These are phyloP conservation scores for Perca schrenkii DNA, from an alignment of 2,113 vertebrate species.

Conservation along the genomic window DNA sequence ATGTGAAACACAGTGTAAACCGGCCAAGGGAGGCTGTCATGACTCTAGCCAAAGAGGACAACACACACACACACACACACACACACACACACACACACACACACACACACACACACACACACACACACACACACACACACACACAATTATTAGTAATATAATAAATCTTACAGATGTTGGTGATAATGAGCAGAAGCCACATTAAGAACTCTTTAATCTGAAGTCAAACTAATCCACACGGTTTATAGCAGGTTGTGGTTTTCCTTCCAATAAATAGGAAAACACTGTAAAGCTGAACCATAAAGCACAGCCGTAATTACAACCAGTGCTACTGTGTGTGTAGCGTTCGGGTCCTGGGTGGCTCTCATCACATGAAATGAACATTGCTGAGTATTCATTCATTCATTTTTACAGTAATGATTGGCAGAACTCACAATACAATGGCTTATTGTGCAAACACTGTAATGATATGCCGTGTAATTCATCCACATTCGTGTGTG, in stretches of 20 bases:
- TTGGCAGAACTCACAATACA: neutral
- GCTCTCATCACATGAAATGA: neutral
- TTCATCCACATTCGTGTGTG: neutral
- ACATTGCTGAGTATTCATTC: slow-evolving; percentile 7
- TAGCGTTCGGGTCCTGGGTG: neutral
- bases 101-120: neutral
- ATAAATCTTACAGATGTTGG: neutral
- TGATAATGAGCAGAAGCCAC: slow-evolving; percentile 23
- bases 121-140: neutral
- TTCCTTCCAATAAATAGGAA: slow-evolving; percentile 26
- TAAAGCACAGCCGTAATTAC: slow-evolving; percentile 32
- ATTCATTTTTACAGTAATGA: neutral
- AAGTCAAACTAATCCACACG: slow-evolving; percentile 6
- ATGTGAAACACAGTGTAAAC: slow-evolving; percentile 62
- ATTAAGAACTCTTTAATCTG: slow-evolving; percentile 14
- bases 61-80: neutral
- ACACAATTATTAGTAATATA: too few species aligned
- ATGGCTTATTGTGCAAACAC: slow-evolving; percentile 8
- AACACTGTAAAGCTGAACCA: neutral
- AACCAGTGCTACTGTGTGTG: slow-evolving; percentile 29
- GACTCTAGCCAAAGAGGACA: slow-evolving; percentile 56
- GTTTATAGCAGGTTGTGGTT: slow-evolving; percentile 36
- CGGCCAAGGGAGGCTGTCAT: slow-evolving; percentile 69
- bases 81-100: neutral
- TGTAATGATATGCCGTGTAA: neutral